Base-by-base conservation (phyloP, 2,888 invertebrate species). In the Tachina fera region DNA sequence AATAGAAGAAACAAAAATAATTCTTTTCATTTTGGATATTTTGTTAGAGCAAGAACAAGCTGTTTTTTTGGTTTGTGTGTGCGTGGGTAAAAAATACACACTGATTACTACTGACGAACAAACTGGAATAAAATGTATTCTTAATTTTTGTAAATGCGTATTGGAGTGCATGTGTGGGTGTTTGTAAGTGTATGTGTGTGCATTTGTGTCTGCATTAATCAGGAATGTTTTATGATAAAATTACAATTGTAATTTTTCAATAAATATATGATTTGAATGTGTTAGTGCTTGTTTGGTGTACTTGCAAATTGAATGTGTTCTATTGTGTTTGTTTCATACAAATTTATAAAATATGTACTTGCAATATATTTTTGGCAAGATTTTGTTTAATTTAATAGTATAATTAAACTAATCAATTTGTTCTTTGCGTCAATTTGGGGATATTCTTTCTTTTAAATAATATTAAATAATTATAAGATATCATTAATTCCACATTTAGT, bases 51-150 rank as follows among this genome's bases (percentile, higher is more conserved):
- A 51, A 43, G 22, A 72, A 53, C n/a, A 45, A 49, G 31, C 49
- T n/a, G 60, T 53, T 13, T 14, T 19, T n/a, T 14, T 19, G n/a
- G 49, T 49, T 49, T 63, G 10, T 39, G 53, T 61, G 31, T 51
- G 51, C 10, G 13, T 10, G n/a, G 11, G 39, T 16, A 16, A 60
- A 60, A 16, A 10, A 47, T 19, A 67, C 45, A 51, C 53, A 13
- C 72, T 72, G 63, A 79, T 79, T 79, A 65, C 31, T 31, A 56
- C n/a, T n/a, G n/a, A n/a, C n/a, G n/a, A n/a, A n/a, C n/a, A 56
- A 49, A 72, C 63, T 43, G 16, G 53, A 31, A 63, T 22, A 56
- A 39, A 47, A 58, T 60, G 41, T 11, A 53, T 51, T 41, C 14
- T n/a, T 13, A 19, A 8, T 51, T n/a, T 10, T 31, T 67, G 11